Base-by-base conservation (phyloP, 1,140 invertebrate genomes). In the Triops cancriformis region DNA sequence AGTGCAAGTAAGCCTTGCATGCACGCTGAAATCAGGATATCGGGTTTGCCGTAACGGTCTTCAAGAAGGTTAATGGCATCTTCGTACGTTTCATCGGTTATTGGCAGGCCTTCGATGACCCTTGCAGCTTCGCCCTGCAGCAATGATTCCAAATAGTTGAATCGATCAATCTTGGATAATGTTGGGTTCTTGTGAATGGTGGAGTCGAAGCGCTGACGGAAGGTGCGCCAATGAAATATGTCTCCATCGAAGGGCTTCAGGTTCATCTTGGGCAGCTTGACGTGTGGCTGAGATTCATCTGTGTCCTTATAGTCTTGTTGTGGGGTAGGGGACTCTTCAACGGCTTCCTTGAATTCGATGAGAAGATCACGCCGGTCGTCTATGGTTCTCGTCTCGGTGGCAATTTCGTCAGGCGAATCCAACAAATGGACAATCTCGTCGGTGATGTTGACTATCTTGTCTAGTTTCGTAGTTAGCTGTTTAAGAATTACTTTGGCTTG, bases 191-290 rank as follows among this genome's bases (percentile, higher is more conserved):
- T 26, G 27, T 73, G 72, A 73, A 23, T n/a, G n/a, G n/a, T n/a
- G n/a, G n/a, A n/a, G n/a, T n/a, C n/a, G n/a, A n/a, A n/a, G n/a
- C n/a, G n/a, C n/a, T n/a, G n/a, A n/a, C n/a, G n/a, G n/a, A n/a
- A n/a, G n/a, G n/a, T n/a, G n/a, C n/a, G n/a, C n/a, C n/a, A n/a
- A n/a, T n/a, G n/a, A n/a, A n/a, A n/a, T n/a, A n/a, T n/a, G n/a
- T n/a, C n/a, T n/a, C n/a, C n/a, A n/a, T n/a, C n/a, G n/a, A n/a
- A n/a, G n/a, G n/a, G n/a, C n/a, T n/a, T n/a, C n/a, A n/a, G n/a
- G 11, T 73, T 28, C 27, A 73, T 73, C 72, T 73, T 73, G 23
- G 72, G 72, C 10, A 73, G 72, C 72, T 73, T 45, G n/a, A n/a
- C 43, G 1, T 18, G 43, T 45, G 10, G 43, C 43, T 18, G 43